A percentile compares a stretch with the other conserved stretches of the same genome.
phyloP scores from a whole-genome alignment of 2,797 vertebrate genomes.

The Acomys russatus region DNA sequence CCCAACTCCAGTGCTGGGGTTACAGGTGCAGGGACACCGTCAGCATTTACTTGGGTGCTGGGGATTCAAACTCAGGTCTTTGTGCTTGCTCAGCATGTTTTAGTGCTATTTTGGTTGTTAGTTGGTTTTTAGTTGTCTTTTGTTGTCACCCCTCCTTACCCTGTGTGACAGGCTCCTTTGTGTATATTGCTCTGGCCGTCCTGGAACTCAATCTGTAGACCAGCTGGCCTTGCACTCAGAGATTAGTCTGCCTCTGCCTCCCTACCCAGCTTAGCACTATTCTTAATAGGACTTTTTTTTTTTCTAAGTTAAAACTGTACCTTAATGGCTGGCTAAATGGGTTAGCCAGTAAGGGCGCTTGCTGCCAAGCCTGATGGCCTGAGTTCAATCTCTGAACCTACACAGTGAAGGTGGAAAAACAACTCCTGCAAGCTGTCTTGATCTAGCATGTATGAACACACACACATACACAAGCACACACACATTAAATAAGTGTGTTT shows the following conservation, averaged over 20 bases:
- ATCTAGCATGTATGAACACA: not conserved
- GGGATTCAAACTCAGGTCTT: not conserved
- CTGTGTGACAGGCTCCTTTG: not conserved
- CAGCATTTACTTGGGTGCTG: not conserved
- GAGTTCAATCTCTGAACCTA: not conserved
- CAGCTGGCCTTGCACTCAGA: not conserved
- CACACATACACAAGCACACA: not conserved
- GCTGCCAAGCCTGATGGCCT: not conserved
- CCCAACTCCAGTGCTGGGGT: not conserved
- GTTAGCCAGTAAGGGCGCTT: not conserved
- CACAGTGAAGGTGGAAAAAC: not conserved
- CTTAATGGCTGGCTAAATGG: not conserved
- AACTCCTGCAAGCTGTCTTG: not conserved
- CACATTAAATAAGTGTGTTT: not conserved
- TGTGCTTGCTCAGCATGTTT: not conserved
- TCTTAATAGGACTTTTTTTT: not conserved
- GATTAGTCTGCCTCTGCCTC: not conserved
- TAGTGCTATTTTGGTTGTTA: not conserved
- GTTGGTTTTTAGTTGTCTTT: not conserved
- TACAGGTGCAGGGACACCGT: not conserved
- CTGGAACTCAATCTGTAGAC: too few species aligned
- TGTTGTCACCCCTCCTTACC: not conserved
- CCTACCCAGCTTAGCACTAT: not conserved
- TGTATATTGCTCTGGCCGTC: not conserved
- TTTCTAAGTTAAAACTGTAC: not conserved